Evolutionary conservation across 2,888 invertebrate genomes (phyloP).

Genomic region (Girardia tigrina): DNA sequence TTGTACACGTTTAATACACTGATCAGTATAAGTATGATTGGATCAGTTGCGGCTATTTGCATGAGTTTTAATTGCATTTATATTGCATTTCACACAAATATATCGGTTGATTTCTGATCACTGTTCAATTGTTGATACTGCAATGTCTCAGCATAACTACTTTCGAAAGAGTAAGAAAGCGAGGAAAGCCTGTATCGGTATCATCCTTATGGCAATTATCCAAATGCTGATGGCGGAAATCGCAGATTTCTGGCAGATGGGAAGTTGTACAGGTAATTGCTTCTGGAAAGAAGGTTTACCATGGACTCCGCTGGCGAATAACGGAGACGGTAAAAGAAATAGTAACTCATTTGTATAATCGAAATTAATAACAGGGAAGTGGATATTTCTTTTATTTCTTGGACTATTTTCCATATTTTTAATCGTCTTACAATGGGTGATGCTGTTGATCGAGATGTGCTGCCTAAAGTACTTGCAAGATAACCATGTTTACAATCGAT

Average conservation of each 20-base stretch:
- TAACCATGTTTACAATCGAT: background rate
- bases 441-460: background rate
- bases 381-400: background rate
- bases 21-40: too few species aligned
- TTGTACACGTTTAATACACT: too few species aligned
- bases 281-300: conserved; percentile 17
- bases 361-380: background rate
- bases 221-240: conserved; percentile 13
- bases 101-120: too few species aligned
- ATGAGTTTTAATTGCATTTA: too few species aligned
- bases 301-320: background rate
- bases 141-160: background rate
- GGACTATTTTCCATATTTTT: background rate
- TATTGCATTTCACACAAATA: too few species aligned
- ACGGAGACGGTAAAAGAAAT: background rate
- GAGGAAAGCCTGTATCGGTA: background rate
- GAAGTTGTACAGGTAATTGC: background rate
- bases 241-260: conserved; percentile 1
- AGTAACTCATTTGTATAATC: too few species aligned
- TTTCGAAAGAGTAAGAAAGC: conserved; percentile 1
- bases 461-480: background rate
- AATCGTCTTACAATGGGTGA: background rate
- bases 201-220: background rate
- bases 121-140: too few species aligned
- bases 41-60: too few species aligned